These are phyloP conservation scores for Agrotis segetum DNA, from an alignment of 2,888 invertebrate species.

Conservation along the genomic window DNA sequence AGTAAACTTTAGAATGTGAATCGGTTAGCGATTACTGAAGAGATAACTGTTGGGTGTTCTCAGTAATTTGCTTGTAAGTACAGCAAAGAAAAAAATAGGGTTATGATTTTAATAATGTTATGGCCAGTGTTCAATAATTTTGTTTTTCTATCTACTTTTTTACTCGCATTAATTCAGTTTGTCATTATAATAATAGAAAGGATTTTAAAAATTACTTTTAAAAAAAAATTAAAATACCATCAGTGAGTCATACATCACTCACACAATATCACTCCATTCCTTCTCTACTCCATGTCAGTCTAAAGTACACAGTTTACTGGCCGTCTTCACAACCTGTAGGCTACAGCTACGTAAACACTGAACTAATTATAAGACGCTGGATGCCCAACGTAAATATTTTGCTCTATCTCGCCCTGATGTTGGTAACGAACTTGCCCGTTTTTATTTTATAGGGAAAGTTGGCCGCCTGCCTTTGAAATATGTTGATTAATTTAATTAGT, in stretches of 20 bases:
- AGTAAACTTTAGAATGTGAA: neutral
- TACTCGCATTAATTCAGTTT: too few relatives aligned
- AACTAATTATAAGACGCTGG: slow-evolving; percentile 80
- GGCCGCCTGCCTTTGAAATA: slow-evolving; percentile 46
- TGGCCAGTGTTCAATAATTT: too few relatives aligned
- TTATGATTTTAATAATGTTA: too few relatives aligned
- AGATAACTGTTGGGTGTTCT: too few relatives aligned
- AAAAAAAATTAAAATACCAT: too few relatives aligned
- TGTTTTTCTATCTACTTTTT: too few relatives aligned
- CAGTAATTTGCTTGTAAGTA: too few relatives aligned
- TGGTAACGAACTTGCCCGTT: slow-evolving; percentile 50
- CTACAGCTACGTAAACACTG: slow-evolving; percentile 72
- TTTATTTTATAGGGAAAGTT: slow-evolving; percentile 63
- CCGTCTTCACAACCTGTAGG: slow-evolving; percentile 61
- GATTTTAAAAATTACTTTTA: too few relatives aligned
- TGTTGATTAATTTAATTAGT: slow-evolving; percentile 58
- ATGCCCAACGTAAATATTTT: slow-evolving; percentile 74
- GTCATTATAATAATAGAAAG: too few relatives aligned
- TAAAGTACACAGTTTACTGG: slow-evolving; percentile 64
- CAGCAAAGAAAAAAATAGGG: too few relatives aligned
- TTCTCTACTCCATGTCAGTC: slow-evolving; percentile 14
- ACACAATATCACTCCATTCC: neutral
- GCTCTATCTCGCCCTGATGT: slow-evolving; percentile 50
- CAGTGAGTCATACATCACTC: neutral
- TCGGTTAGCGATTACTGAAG: too few relatives aligned